Conservation (phyloP, 2,113 vertebrate genomes). For the Malurus alboscapulatus region DNA sequence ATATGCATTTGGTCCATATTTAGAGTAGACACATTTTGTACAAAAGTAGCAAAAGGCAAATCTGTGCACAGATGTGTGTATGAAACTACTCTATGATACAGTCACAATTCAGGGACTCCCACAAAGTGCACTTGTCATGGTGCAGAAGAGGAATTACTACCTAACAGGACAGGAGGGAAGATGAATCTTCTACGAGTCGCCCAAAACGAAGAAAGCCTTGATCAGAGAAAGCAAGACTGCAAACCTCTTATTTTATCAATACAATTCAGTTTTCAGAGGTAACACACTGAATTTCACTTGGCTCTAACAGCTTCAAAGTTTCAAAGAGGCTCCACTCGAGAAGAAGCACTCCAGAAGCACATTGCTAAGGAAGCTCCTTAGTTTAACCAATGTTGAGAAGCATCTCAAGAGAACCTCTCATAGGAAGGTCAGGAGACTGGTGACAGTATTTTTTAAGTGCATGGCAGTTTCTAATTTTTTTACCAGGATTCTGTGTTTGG, state of each 20-base stretch:
- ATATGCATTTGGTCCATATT: background rate
- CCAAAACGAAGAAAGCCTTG: background rate
- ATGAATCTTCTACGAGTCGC: background rate
- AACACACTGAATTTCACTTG: background rate
- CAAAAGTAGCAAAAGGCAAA: background rate
- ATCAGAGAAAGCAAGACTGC: background rate
- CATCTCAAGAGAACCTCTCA: background rate
- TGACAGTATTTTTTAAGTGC: background rate
- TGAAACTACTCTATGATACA: background rate
- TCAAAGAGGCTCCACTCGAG: background rate
- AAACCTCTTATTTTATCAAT: background rate
- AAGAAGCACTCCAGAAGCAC: background rate
- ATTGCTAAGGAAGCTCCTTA: background rate
- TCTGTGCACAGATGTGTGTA: accelerated
- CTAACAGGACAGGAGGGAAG: background rate
- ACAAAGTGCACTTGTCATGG: background rate
- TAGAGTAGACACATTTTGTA: background rate
- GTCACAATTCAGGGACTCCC: background rate
- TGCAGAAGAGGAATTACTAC: background rate
- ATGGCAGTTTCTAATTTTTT: background rate
- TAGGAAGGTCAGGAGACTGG: background rate
- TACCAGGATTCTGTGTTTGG: background rate
- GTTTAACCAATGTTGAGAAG: background rate
- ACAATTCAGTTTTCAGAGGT: background rate
- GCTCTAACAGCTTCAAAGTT: background rate